phyloP scores from a whole-genome alignment of 2,113 vertebrate genomes.

The Dicaeum eximium region DNA sequence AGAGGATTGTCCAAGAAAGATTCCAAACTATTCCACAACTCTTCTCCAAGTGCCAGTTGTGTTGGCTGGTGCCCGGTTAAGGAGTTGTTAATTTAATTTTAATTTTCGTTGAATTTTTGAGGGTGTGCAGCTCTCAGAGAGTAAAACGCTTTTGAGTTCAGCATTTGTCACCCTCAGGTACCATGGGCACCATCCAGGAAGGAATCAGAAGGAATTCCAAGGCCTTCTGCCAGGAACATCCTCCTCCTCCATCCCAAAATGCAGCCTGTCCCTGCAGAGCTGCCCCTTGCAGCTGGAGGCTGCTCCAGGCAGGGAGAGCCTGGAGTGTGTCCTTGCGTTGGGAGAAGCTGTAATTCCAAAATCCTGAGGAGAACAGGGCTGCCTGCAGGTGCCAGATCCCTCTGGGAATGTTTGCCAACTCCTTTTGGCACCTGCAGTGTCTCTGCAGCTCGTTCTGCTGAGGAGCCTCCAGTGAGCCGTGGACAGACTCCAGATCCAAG shows the following conservation, averaged over 20 bases:
- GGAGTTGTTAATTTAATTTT: neutral
- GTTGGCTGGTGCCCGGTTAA: neutral
- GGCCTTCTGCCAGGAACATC: neutral
- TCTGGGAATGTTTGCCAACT: neutral
- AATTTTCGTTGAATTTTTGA: neutral
- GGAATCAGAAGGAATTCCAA: neutral
- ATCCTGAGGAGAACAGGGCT: neutral
- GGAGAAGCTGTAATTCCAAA: neutral
- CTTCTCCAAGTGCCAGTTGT: too few relatives aligned
- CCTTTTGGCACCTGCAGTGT: neutral
- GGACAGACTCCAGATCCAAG: neutral
- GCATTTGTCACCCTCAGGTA: rapidly evolving
- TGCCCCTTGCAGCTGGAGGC: neutral
- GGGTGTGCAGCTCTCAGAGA: rapidly evolving
- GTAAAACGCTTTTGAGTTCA: neutral
- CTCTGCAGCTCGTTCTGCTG: neutral
- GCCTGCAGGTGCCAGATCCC: neutral
- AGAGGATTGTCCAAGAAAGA: neutral
- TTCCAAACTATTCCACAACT: neutral
- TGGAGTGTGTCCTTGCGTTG: neutral
- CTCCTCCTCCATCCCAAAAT: neutral
- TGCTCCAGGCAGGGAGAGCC: neutral
- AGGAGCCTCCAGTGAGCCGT: neutral
- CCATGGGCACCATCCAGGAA: neutral
- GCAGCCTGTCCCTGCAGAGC: neutral